These are phyloP conservation scores for Polypedilum pembai DNA, from an alignment of 1,140 invertebrate genomes.

Conservation along the genomic window DNA sequence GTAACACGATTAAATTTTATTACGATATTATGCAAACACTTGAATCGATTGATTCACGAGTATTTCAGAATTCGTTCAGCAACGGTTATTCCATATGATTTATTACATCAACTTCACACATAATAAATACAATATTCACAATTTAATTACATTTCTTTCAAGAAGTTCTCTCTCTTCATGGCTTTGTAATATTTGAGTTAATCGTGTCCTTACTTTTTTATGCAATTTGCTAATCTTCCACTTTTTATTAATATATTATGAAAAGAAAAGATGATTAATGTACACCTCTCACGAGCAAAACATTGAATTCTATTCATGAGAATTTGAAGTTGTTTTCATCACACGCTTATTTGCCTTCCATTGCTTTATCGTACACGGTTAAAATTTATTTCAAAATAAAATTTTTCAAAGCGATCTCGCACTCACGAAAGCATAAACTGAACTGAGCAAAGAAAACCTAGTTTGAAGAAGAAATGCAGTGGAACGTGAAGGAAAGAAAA, in stretches of 20 bases:
- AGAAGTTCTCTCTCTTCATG: background rate
- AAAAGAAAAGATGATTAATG: too few relatives aligned
- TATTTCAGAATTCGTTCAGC: background rate
- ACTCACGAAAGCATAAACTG: background rate
- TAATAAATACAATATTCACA: background rate
- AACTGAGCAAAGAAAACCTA: conserved; percentile 23
- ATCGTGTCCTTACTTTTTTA: background rate
- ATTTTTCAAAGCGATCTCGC: background rate
- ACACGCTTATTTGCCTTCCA: too few relatives aligned
- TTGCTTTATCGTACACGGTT: too few relatives aligned
- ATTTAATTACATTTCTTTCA: background rate
- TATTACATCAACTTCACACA: background rate
- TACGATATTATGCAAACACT: conserved; percentile 6
- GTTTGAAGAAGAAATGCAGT: conserved; percentile 6
- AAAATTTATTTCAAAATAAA: too few relatives aligned
- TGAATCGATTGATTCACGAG: background rate
- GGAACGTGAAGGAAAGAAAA: conserved; percentile 21
- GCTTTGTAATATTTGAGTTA: background rate
- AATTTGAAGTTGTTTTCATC: too few relatives aligned
- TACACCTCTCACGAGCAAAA: too few relatives aligned
- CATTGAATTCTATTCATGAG: too few relatives aligned
- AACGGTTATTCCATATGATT: conserved; percentile 9
- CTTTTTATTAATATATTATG: background rate
- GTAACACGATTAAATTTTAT: conserved; percentile 7
- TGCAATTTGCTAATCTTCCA: conserved; percentile 4